Evolutionary conservation across 2,797 vertebrate species (phyloP).

Genomic region (Sebastes wilsoni): DNA sequence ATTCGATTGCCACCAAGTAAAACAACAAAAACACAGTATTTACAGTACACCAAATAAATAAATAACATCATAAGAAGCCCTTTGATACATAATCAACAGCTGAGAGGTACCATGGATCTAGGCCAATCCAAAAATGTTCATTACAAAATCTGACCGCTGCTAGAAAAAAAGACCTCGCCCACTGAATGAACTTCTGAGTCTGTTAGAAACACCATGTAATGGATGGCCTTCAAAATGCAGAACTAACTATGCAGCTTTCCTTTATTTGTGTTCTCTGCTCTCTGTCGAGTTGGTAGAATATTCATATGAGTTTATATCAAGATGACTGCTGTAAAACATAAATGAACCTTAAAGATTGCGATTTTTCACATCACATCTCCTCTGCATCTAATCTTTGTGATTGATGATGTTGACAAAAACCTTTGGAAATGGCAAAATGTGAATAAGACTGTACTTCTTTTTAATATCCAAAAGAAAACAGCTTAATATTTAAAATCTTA

Average conservation of each 20-base stretch:
- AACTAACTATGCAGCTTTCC: neutral
- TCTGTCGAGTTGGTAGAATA: constrained; percentile 1
- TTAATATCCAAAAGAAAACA: neutral
- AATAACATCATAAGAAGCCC: too few relatives aligned
- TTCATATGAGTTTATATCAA: neutral
- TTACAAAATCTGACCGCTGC: too few relatives aligned
- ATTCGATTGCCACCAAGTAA: too few relatives aligned
- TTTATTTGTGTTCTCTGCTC: neutral
- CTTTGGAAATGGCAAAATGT: neutral
- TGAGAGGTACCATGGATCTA: too few relatives aligned
- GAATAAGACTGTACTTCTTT: neutral
- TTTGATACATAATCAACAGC: too few relatives aligned
- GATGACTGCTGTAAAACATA: neutral
- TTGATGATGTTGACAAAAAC: neutral
- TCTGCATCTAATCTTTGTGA: neutral
- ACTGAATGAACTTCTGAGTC: neutral
- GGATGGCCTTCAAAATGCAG: neutral
- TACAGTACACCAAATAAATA: too few relatives aligned
- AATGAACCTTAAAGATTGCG: neutral
- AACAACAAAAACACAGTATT: too few relatives aligned
- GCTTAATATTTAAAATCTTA: neutral
- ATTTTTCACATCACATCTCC: neutral
- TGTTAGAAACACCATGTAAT: neutral
- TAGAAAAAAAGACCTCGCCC: neutral
- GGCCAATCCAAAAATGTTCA: too few relatives aligned